Evolutionary conservation across 2,888 invertebrate species (phyloP).

Genomic region (Sussaba pulchella): DNA sequence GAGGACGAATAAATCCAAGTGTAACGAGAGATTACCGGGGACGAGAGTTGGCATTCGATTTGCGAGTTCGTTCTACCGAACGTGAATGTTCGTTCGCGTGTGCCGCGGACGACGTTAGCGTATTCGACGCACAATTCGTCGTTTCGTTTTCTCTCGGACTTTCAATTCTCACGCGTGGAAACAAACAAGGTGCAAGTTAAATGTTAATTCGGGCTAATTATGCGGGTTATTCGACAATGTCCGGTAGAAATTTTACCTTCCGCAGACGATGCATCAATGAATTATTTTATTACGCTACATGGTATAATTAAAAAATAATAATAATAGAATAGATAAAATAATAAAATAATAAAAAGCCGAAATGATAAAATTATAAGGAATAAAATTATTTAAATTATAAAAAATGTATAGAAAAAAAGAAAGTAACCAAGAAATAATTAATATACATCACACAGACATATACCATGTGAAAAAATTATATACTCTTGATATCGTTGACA

Average conservation of each 20-base stretch:
- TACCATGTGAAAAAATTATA: too few relatives aligned
- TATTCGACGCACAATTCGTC: too few relatives aligned
- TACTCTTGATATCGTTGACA: too few relatives aligned
- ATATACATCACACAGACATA: too few relatives aligned
- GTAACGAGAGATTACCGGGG: slow-evolving; percentile 49
- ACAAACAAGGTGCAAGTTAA: too few relatives aligned
- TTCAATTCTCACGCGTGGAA: slow-evolving; percentile 13
- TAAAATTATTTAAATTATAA: too few relatives aligned
- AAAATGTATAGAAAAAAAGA: too few relatives aligned
- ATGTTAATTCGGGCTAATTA: slow-evolving; percentile 14
- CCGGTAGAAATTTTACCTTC: neutral
- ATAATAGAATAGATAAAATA: too few relatives aligned
- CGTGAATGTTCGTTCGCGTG: neutral
- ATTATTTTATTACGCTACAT: slow-evolving; percentile 28
- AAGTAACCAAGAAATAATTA: too few relatives aligned
- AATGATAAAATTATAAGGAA: too few relatives aligned
- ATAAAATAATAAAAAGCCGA: too few relatives aligned
- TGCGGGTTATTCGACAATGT: neutral
- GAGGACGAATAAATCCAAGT: slow-evolving; percentile 53
- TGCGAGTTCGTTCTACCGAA: slow-evolving; percentile 6
- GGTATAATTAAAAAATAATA: too few relatives aligned
- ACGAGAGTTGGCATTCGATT: slow-evolving; percentile 4
- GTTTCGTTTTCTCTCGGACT: slow-evolving; percentile 5
- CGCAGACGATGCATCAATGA: neutral
- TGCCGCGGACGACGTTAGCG: neutral